A percentile compares a stretch with the other conserved stretches of the same genome.
Evolutionary conservation across 1,140 invertebrate genomes (phyloP).

Genomic region (Drosophila nigromelanica): DNA sequence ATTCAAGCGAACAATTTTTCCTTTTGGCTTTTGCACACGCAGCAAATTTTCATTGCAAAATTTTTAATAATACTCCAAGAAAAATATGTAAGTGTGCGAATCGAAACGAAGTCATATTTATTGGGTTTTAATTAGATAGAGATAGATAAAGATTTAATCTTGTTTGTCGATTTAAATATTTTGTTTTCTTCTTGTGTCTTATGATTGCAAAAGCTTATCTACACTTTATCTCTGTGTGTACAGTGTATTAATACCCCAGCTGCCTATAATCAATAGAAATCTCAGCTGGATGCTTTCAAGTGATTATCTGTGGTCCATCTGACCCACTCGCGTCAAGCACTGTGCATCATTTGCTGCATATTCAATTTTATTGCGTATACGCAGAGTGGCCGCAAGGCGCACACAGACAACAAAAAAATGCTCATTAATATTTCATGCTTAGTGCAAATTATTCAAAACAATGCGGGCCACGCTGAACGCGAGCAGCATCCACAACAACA

Average conservation of each 20-base stretch:
- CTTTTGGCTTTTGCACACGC: conserved; percentile 24
- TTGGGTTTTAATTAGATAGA: too few species aligned
- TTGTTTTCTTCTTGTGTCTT: background rate
- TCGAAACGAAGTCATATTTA: too few species aligned
- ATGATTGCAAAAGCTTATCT: background rate
- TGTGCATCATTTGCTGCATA: conserved; percentile 69
- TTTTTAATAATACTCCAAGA: conserved; percentile 16
- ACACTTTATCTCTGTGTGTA: background rate
- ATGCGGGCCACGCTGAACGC: conserved; percentile 62
- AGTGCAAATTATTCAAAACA: conserved; percentile 79
- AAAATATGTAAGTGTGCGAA: background rate
- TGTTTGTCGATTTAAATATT: background rate
- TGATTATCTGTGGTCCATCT: conserved; percentile 52
- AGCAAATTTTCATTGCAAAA: conserved; percentile 38
- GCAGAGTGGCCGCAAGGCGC: conserved; percentile 44
- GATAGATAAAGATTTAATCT: too few species aligned
- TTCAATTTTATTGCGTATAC: conserved; percentile 74
- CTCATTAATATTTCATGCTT: conserved; percentile 82
- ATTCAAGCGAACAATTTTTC: conserved; percentile 6
- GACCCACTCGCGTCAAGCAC: conserved; percentile 25
- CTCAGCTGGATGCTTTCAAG: conserved; percentile 46
- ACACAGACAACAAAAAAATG: conserved; percentile 33
- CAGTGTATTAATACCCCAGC: conserved; percentile 5
- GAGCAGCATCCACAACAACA: conserved; percentile 64
- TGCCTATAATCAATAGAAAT: conserved; percentile 30